These are phyloP conservation scores for Sphyrna mokarran DNA, from an alignment of 2,113 vertebrate genomes.

Conservation along the genomic window DNA sequence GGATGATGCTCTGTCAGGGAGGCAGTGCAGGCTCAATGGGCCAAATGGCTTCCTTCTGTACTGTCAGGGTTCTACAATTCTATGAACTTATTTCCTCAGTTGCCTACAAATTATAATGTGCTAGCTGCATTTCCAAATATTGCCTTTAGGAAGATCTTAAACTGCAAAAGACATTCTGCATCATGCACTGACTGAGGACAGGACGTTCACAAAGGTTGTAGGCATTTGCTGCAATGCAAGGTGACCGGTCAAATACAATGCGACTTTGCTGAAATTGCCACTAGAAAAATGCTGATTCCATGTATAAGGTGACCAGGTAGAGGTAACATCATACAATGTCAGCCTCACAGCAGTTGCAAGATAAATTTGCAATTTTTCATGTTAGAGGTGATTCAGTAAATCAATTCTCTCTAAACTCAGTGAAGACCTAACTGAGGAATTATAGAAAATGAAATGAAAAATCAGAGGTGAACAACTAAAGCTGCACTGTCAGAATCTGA, in stretches of 20 bases:
- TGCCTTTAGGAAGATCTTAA: background rate
- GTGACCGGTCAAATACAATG: background rate
- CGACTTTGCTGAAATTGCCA: background rate
- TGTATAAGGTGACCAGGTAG: background rate
- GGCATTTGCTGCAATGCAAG: background rate
- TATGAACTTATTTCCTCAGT: background rate
- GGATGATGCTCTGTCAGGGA: too few species aligned
- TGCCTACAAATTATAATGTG: background rate
- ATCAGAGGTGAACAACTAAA: background rate
- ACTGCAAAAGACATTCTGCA: background rate
- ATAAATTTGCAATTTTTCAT: too few species aligned
- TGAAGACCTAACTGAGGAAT: background rate
- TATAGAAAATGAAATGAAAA: background rate
- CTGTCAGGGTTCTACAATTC: too few species aligned
- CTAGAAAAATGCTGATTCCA: too few species aligned
- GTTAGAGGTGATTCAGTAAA: background rate
- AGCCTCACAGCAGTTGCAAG: background rate
- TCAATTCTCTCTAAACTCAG: background rate
- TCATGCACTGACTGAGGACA: background rate
- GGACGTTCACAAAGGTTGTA: background rate
- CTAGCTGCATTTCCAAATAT: background rate
- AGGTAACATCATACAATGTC: background rate
- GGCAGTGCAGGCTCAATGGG: too few species aligned
- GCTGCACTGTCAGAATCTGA: background rate
- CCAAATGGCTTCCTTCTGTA: too few species aligned